phyloP scores from a whole-genome alignment of 2,113 vertebrate genomes.

The Callaeas wilsoni region DNA sequence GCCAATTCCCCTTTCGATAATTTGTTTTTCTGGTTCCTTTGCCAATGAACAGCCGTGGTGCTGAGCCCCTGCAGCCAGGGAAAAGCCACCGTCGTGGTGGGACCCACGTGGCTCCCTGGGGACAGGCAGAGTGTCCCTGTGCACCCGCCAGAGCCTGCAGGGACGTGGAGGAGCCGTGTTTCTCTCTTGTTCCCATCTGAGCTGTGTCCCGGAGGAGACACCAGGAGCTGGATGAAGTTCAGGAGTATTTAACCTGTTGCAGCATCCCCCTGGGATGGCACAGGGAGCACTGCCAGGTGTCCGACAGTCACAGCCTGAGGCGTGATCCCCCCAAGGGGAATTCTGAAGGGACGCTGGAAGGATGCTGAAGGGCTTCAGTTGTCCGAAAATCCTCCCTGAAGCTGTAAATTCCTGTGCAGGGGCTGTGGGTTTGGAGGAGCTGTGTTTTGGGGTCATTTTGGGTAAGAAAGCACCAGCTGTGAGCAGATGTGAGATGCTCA shows the following conservation, averaged over 20 bases:
- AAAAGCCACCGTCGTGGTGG: accelerated
- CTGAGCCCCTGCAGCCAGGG: background rate
- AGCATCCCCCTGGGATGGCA: background rate
- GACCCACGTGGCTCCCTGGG: background rate
- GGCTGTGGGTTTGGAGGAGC: background rate
- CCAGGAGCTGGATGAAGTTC: background rate
- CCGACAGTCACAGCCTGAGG: background rate
- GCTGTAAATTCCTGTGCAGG: accelerated
- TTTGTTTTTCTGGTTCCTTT: background rate
- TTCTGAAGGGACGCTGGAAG: background rate
- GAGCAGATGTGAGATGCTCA: background rate
- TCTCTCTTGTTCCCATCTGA: background rate
- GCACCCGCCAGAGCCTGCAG: background rate
- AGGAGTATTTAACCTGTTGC: background rate
- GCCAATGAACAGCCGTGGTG: accelerated
- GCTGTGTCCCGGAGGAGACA: background rate
- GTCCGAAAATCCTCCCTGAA: background rate
- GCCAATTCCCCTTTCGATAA: background rate
- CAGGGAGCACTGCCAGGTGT: background rate
- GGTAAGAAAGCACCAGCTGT: background rate
- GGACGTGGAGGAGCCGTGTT: accelerated
- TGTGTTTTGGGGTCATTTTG: background rate
- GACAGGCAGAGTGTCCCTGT: background rate
- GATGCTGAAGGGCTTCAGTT: background rate
- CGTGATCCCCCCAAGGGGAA: accelerated